Evolutionary conservation across 2,113 vertebrate genomes (phyloP), one percentile per base, ranked within the genome.

Genomic region (Pelvicachromis taeniatus): DNA sequence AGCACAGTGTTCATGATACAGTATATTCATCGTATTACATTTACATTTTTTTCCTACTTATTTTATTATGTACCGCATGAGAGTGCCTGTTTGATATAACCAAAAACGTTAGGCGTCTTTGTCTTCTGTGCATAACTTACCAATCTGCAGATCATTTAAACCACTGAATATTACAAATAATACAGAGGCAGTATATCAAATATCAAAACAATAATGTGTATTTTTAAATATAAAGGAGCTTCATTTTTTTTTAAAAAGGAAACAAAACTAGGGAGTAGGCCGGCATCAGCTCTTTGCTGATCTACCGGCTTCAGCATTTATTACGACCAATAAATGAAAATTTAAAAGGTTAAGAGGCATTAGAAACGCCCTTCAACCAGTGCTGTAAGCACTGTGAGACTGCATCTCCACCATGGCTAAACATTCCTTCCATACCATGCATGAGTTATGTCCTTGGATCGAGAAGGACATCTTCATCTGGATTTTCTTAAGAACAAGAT

Each of bases 1-100:
- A 12, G 0, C 38, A 0, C 65, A 45, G 0, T 70, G 40, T 0
- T 73, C 23, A 73, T 29, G 1, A 0, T 0, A 73, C 14, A 48
- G 5, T 48, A 73, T 48, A 73, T 73, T 29, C 14, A 73, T 48
- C 17, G 0, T 70, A 70, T 70, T 70, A 0, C 40, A 70, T 26
- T 48, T 48, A 48, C 23, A 42, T 21, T 73, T 73, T n/a, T n/a
- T n/a, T n/a, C n/a, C 68, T 16, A 45, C 42, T 73, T 0, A 48
- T 48, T 48, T 40, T 48, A 26, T 31, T 31, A 31, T 73, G 23
- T 50, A 50, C 16, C 16, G 9, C 23, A 73, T 50, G 23, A 50
- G 2, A 26, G 42, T 73, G 42, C 68, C 23, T 3, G 23, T 31
- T 50, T 7, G 16, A n/a, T 75, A 0, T 11, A 31, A 48, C 14